Evolutionary conservation across 2,797 vertebrate species (phyloP).

Genomic region (Pantherophis vulpinus): DNA sequence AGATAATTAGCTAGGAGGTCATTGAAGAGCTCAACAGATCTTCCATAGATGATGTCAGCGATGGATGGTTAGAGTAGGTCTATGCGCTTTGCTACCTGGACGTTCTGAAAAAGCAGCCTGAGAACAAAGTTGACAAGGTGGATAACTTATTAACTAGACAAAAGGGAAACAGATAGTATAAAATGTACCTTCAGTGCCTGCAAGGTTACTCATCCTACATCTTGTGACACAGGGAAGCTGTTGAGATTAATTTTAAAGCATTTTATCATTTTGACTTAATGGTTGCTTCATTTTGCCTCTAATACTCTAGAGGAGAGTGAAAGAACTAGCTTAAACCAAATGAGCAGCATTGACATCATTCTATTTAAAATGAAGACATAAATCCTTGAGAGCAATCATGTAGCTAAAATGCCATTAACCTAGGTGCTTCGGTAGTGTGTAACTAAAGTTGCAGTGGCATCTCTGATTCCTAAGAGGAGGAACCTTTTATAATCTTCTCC

Average conservation of each 20-base stretch:
- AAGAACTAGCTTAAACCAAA: neutral
- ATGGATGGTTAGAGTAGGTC: neutral
- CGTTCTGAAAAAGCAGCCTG: neutral
- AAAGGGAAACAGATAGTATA: neutral
- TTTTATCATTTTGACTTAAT: neutral
- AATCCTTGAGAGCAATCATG: neutral
- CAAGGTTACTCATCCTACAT: slow-evolving; percentile 4
- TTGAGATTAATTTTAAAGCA: neutral
- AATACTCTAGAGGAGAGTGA: neutral
- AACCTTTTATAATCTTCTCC: neutral
- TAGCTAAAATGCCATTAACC: neutral
- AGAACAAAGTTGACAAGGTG: neutral
- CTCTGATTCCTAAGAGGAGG: slow-evolving; percentile 17
- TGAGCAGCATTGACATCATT: neutral
- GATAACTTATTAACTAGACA: neutral
- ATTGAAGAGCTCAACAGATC: neutral
- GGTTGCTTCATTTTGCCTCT: neutral
- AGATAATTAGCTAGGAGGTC: neutral
- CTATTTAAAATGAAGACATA: neutral
- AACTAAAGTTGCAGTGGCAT: neutral
- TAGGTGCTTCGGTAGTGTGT: neutral
- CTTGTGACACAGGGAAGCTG: neutral
- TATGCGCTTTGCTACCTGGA: neutral
- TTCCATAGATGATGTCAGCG: neutral
- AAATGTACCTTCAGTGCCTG: neutral